phyloP scores from a whole-genome alignment of 2,113 vertebrate species.

The Aplodontia rufa region DNA sequence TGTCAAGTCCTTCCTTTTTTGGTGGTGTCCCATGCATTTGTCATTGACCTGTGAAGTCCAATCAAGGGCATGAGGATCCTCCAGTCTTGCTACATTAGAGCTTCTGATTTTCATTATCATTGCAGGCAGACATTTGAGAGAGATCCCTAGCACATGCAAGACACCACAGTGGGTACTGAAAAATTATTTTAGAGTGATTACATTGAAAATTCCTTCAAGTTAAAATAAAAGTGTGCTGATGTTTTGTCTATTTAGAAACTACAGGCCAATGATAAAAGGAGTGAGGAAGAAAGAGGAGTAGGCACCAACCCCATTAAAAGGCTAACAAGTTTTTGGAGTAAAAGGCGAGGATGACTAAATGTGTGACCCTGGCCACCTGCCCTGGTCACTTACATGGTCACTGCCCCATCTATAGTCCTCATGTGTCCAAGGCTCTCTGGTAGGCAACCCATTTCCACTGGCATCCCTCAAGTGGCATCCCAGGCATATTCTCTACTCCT shows the following conservation, averaged over 20 bases:
- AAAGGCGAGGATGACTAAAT: background rate
- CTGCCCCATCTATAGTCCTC: background rate
- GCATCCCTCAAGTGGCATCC: background rate
- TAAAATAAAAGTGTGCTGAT: background rate
- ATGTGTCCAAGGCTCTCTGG: background rate
- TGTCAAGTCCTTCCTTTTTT: background rate
- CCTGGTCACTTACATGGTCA: background rate
- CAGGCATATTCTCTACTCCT: background rate
- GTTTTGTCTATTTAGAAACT: background rate
- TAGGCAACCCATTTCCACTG: background rate
- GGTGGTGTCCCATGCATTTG: background rate
- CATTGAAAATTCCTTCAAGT: conserved; percentile 18
- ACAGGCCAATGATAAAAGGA: background rate
- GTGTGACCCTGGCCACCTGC: too few relatives aligned
- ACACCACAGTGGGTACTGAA: background rate
- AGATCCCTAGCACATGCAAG: background rate
- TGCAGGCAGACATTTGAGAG: background rate
- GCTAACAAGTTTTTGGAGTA: background rate
- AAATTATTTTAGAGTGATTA: background rate
- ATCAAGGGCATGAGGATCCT: background rate
- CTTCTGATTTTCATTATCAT: conserved; percentile 5
- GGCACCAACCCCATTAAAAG: background rate
- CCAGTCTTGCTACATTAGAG: background rate
- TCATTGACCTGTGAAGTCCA: background rate
- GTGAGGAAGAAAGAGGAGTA: background rate